Base-by-base conservation (phyloP, 53 echinoderm and acorn worm genomes). In the Arbacia lixula region DNA sequence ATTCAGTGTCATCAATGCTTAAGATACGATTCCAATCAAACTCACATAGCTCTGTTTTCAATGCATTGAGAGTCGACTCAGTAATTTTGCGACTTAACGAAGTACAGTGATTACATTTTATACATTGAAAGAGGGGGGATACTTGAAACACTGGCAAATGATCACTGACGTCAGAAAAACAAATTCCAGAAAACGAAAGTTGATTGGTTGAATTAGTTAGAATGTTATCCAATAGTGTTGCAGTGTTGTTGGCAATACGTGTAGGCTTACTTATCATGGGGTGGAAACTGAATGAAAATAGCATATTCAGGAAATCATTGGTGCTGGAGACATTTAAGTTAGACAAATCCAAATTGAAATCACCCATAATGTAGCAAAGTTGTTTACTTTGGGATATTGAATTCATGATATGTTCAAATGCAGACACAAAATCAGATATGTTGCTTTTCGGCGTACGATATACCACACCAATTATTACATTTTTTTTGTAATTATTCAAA, bases 151-250 rank as follows among this genome's bases (percentile, higher is more conserved):
- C 41, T 40, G 71, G 71, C 22, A 46, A 71, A 71, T 71, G 72
- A 30, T 71, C 72, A 50, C 72, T 49, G 5, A 71, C 21, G 19
- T 71, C 72, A 27, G 72, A 46, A 46, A 71, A 20, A 20, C 26
- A 49, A 71, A 71, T 49, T 43, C 50, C 72, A 49, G 72, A 71
- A 49, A 71, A 2, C 4, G 26, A 9, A 17, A 1, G 4, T 6
- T 46, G 24, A 42, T 61, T 16, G 8, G 24, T 49, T 46, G 31
- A 27, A 50, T 82, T 82, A n/a, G 81, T 87, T 37, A 88, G 60
- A 10, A 88, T 88, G 41, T 88, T 83, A 49, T 88, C 83, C 43
- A 88, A 58, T 5, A 88, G 77, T 19, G 87, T 60, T 29, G 67
- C 49, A 14, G 65, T 50, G 26, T 79, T 51, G 8, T 22, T 31